phyloP scores from a whole-genome alignment of 2,888 invertebrate species.

The Icerya purchasi region DNA sequence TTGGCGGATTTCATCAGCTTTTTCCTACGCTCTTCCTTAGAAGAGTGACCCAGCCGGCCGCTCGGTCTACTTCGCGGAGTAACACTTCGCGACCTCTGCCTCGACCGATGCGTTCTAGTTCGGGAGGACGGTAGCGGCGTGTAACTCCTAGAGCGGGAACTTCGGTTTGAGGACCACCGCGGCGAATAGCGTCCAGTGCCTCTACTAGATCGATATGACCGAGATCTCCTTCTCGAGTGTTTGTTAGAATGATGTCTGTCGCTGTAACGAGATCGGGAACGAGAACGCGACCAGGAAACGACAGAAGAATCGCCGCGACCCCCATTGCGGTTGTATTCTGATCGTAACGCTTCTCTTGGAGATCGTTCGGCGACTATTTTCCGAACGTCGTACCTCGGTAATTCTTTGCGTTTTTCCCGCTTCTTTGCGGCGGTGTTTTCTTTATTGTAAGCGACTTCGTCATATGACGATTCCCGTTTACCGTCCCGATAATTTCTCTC shows the following conservation, averaged over 20 bases:
- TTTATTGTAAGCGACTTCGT: constrained; percentile 26
- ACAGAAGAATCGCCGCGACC: constrained; percentile 25
- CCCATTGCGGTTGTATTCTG: no score
- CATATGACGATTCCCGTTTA: constrained; percentile 27
- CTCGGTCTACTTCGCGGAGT: neutral
- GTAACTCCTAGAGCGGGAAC: no score
- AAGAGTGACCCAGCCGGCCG: constrained; percentile 1
- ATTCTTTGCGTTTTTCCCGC: constrained; percentile 47
- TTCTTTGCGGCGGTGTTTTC: constrained; percentile 25
- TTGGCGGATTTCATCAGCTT: neutral
- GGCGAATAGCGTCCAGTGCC: constrained; percentile 8
- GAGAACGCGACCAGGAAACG: constrained; percentile 19
- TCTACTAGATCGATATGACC: constrained; percentile 16
- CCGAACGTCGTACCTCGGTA: constrained; percentile 64
- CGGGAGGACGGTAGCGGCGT: no score
- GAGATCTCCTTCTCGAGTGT: constrained; percentile 18
- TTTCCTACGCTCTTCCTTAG: no score
- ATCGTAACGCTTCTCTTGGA: constrained; percentile 39
- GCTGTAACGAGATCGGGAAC: constrained; percentile 16
- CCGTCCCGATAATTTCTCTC: constrained; percentile 57
- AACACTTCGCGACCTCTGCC: constrained; percentile 1
- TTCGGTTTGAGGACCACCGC: constrained; percentile 6
- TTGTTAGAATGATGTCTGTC: constrained; percentile 18
- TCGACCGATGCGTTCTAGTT: constrained; percentile 4
- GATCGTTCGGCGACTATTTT: constrained; percentile 50